Percentiles rank a stretch among this genome's conserved stretches.
Evolutionary conservation across 2,113 vertebrate genomes (phyloP).

Genomic region (Anarrhichthys ocellatus): DNA sequence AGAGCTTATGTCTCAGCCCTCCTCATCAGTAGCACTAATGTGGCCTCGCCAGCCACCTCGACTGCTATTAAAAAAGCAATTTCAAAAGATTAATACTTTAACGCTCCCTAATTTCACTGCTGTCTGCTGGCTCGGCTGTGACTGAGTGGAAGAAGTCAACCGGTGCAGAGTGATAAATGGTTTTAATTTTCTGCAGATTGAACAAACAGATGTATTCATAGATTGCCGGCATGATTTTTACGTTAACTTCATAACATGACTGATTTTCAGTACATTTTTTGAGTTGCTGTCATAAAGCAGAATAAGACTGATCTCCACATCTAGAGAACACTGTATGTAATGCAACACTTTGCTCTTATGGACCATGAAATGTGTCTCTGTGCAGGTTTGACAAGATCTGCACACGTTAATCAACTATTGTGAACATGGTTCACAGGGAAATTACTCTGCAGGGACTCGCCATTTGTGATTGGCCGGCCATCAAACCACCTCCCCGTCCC

Average conservation of each 20-base stretch:
- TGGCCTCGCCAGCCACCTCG: conserved; percentile 30
- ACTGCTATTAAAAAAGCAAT: conserved; percentile 61
- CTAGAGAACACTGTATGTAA: not conserved
- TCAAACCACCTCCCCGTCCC: conserved; percentile 11
- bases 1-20: conserved; percentile 45
- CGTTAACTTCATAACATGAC: not conserved
- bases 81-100: conserved; percentile 55
- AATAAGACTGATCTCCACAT: not conserved
- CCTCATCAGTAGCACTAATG: conserved; percentile 56
- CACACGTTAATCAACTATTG: not conserved
- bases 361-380: not conserved
- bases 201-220: conserved; percentile 34
- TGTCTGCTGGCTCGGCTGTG: conserved; percentile 31
- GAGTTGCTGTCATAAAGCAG: not conserved
- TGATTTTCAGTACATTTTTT: not conserved
- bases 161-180: conserved; percentile 26
- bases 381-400: not conserved
- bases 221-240: conserved; percentile 2
- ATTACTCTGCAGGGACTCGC: conserved; percentile 32
- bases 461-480: conserved; percentile 24
- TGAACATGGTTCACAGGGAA: not conserved
- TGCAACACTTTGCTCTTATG: not conserved
- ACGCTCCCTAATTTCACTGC: conserved; percentile 47
- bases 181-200: conserved; percentile 45
- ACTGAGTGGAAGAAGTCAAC: conserved; percentile 38